Conservation (phyloP, 2,113 vertebrate species). For the Hystrix brachyura region DNA sequence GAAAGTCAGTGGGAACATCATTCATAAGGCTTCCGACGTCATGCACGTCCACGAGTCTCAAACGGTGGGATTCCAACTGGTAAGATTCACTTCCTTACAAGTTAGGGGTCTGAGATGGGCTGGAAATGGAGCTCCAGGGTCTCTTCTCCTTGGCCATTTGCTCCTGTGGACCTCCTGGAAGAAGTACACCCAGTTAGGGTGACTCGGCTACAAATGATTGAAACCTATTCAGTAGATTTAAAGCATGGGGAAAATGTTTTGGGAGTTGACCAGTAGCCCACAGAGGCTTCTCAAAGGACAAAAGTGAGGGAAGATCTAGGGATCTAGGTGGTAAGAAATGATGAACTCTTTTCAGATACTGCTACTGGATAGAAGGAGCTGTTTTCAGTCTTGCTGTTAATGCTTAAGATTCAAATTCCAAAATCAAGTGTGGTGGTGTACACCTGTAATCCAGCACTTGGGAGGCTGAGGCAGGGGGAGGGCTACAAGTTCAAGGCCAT, state of each 20-base stretch:
- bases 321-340: not conserved
- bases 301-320: not conserved
- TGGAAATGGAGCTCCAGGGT: not conserved
- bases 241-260: not conserved
- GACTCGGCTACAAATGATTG: not conserved
- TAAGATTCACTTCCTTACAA: conserved; percentile 76
- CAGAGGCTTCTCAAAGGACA: not conserved
- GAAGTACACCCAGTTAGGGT: not conserved
- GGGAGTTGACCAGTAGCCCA: not conserved
- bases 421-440: not conserved
- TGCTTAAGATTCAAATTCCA: not conserved
- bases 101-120: rapidly evolving
- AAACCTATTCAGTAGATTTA: not conserved
- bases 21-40: conserved; percentile 85
- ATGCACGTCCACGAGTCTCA: conserved; percentile 85
- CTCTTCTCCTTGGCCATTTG: not conserved
- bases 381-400: not conserved
- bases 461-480: not conserved
- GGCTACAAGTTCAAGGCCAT: not conserved
- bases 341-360: not conserved
- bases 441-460: not conserved
- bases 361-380: not conserved
- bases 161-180: not conserved
- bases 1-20: conserved; percentile 84
- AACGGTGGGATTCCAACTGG: conserved; percentile 90